Evolutionary conservation across 2,797 vertebrate genomes (phyloP).

Genomic region (Anolis apletophallus): DNA sequence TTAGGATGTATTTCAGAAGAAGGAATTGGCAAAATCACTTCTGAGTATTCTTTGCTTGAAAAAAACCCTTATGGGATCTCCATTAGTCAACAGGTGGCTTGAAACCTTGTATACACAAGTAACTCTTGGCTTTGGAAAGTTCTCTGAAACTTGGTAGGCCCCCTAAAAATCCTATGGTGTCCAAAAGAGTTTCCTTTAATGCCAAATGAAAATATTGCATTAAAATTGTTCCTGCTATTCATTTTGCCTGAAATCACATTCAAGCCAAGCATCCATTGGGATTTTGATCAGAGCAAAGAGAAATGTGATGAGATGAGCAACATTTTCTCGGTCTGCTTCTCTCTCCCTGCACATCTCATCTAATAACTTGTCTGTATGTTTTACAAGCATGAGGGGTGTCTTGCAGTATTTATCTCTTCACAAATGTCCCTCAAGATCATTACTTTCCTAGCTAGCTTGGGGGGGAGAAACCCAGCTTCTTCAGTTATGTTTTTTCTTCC

Average conservation of each 20-base stretch:
- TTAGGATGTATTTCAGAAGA: too few species aligned
- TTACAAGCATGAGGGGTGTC: neutral
- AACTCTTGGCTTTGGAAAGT: conserved; percentile 21
- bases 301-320: neutral
- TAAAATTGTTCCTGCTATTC: neutral
- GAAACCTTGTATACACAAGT: too few species aligned
- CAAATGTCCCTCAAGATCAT: conserved; percentile 45
- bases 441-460: conserved; percentile 50
- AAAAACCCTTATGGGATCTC: too few species aligned
- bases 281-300: neutral
- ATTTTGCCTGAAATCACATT: neutral
- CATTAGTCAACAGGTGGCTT: too few species aligned
- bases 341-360: neutral
- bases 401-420: neutral
- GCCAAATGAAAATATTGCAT: neutral
- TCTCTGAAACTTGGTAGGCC: conserved; percentile 45
- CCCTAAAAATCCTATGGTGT: conserved; percentile 48
- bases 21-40: too few species aligned
- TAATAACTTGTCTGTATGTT: neutral
- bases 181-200: neutral
- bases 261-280: neutral
- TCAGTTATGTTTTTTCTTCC: conserved; percentile 61
- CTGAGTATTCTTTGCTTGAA: too few species aligned
- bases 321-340: neutral
- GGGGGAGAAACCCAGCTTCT: conserved; percentile 45